Conservation (phyloP, 1,140 invertebrate species). For the Drosophila micromelanica region DNA sequence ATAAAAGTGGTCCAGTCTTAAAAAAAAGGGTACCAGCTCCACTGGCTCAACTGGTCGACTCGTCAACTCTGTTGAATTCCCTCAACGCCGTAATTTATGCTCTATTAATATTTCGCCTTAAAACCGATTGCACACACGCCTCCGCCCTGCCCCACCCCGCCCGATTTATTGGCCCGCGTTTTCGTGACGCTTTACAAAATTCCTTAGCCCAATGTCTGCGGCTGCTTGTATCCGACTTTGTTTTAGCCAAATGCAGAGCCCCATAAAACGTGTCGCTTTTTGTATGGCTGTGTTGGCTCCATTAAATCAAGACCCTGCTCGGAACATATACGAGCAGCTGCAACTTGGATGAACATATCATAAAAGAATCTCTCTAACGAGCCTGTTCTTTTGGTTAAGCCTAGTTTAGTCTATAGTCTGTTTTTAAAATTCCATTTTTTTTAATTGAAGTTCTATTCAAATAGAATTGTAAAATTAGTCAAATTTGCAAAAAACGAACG, state of each 20-base stretch:
- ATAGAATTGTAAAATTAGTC: no score
- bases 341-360: background rate
- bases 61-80: slow-evolving; percentile 4
- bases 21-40: slow-evolving; percentile 19
- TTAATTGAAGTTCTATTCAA: no score
- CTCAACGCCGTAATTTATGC: slow-evolving; percentile 68
- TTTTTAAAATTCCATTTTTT: no score
- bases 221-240: slow-evolving; percentile 24
- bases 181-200: slow-evolving; percentile 31
- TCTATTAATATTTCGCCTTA: slow-evolving; percentile 81
- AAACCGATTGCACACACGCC: slow-evolving; percentile 34
- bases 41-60: slow-evolving; percentile 3
- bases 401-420: no score
- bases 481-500: no score
- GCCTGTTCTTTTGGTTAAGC: no score
- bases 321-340: background rate
- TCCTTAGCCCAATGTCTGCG: background rate
- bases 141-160: background rate
- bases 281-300: slow-evolving; percentile 1
- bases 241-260: slow-evolving; percentile 34
- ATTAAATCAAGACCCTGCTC: slow-evolving; percentile 26
- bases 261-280: slow-evolving; percentile 31
- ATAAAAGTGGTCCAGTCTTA: slow-evolving; percentile 50
- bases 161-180: slow-evolving; percentile 1
- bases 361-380: background rate